Conservation (phyloP, 2,797 vertebrate species). For the Anguilla obscura region DNA sequence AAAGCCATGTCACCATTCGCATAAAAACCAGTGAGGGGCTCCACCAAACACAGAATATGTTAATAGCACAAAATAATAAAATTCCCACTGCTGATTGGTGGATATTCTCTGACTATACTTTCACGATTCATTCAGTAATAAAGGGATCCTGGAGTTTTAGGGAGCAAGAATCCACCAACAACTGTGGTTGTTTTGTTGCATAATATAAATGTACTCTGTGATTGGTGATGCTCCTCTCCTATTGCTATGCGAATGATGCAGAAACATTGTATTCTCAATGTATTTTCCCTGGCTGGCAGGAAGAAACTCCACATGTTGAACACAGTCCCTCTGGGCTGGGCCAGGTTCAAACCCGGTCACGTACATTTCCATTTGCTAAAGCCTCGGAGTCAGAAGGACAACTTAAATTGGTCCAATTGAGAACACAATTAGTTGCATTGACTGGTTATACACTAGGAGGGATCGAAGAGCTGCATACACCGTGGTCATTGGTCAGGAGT, state of each 20-base stretch:
- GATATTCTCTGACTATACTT: not conserved
- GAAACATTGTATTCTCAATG: not conserved
- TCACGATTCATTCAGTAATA: not conserved
- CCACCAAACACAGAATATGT: not conserved
- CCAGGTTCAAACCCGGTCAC: not conserved
- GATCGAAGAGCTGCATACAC: not conserved
- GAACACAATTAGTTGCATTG: not conserved
- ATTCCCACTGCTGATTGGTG: not conserved
- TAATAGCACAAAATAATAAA: no score
- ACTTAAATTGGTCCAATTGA: conserved; percentile 14
- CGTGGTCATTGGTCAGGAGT: not conserved
- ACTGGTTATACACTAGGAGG: not conserved
- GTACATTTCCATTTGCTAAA: not conserved
- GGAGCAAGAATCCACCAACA: not conserved
- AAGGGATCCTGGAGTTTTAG: not conserved
- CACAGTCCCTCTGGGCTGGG: not conserved
- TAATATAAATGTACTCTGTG: no score
- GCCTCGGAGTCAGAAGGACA: not conserved
- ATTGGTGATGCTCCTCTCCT: not conserved
- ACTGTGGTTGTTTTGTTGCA: not conserved
- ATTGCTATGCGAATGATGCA: not conserved
- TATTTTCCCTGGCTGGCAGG: not conserved
- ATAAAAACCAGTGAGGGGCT: not conserved
- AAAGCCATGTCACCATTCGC: not conserved
- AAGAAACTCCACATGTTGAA: not conserved